Evolutionary conservation across 2,888 invertebrate species (phyloP), one percentile per base, ranked within the genome.

Genomic region (Thysanoteuthis rhombus): DNA sequence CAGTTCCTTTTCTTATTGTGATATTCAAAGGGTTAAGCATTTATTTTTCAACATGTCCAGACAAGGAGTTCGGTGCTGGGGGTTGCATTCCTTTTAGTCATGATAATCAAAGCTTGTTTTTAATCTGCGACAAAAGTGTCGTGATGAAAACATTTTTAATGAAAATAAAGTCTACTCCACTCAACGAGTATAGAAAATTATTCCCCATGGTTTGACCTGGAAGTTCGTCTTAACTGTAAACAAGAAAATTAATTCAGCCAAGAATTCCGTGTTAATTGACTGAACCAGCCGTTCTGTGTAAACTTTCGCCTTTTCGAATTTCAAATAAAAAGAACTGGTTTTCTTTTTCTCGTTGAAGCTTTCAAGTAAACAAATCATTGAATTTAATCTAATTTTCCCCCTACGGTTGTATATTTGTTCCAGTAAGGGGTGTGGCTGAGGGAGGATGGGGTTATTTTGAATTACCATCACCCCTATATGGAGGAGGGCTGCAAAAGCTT

Each of bases 81-180:
- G 12, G n/a, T 75, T n/a, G 36, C 10, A 75, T 36, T n/a, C 16
- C 75, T n/a, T 75, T 12, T 75, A n/a, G 36, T n/a, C n/a, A n/a
- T 52, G 25, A 52, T 22, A 25, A 52, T 52, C 52, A 52, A 52
- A 52, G 3, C 3, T 28, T 25, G 5, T 25, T 22, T 52, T 93
- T 52, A 36, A 75, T 93, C 93, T 52, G 92, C 38, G 58, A 93
- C 32, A 89, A 93, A n/a, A n/a, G 58, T 40, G 52, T 93, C 28
- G 19, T 28, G 39, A 52, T 25, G 38, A 93, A 93, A n/a, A 52
- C 42, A 42, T 90, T 32, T 90, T 10, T 25, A 42, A 89, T 42
- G 93, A 40, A 28, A 75, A n/a, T 39, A n/a, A 93, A 89, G 36
- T n/a, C n/a, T 47, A 38, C 36, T 38, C 40, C 93, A 42, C 45